Base-by-base conservation (phyloP, 1,140 invertebrate species). In the Sycobia sp. region DNA sequence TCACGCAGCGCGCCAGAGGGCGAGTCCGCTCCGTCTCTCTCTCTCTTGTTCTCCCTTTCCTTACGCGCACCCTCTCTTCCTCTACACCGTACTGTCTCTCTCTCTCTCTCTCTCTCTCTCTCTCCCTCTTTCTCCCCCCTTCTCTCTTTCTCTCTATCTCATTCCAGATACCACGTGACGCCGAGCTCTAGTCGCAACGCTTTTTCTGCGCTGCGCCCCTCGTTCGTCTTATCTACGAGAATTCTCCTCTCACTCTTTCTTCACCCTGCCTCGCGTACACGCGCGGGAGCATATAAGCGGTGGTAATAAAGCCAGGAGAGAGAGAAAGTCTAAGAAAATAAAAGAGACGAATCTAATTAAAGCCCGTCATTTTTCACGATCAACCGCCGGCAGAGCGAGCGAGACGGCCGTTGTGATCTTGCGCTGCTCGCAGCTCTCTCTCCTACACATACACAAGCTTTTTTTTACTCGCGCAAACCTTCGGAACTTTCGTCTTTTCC, bases 1-100 rank as follows among this genome's bases (percentile, higher is more conserved):
- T 79, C 79, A 80, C 79, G 76, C 77, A 76, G 74, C 71, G 68
- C 68, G 69, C 41, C 51, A 27, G 58, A 61, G 58, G 49, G 49
- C 57, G 57, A 50, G 54, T 54, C 64, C 13, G 67, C 55, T 65
- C 66, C 62, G 49, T 62, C 57, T 62, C 38, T 36, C 25, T 13
- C 41, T 0, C 49, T 11, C 18, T 38, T 38, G 43, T 57, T 49
- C 49, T 36, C 41, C 36, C n/a, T 2, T 11, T 29, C 25, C 39
- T 11, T 39, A 51, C 29, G 23, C 58, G 32, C 29, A 4, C 16
- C 34, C 50, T 44, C 43, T 66, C 38, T 3, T 16, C 20, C n/a
- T 29, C 14, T 27, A n/a, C n/a, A n/a, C n/a, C n/a, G n/a, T n/a
- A 7, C 14, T 14, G 10, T 4, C 39, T 36, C 61, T 66, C 36